Conservation (phyloP, 1,140 invertebrate genomes). For the Carcinoscorpius rotundicauda region DNA sequence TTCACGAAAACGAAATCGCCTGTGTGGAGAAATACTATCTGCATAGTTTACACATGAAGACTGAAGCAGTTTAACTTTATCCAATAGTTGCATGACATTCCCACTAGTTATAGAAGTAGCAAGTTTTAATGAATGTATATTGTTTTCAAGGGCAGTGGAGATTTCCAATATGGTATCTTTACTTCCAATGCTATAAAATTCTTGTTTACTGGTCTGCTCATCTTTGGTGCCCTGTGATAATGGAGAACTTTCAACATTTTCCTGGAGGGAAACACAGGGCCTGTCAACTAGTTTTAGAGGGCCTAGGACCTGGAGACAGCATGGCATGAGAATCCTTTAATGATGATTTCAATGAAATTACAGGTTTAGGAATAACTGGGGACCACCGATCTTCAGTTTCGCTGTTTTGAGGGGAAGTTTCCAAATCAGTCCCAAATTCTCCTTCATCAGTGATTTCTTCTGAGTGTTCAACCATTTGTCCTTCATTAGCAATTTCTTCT, state of each 20-base stretch:
- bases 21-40: slow-evolving; percentile 57
- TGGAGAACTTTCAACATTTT: slow-evolving; percentile 11
- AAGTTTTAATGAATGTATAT: slow-evolving; percentile 15
- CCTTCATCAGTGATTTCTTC: no score
- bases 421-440: no score
- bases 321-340: slow-evolving; percentile 9
- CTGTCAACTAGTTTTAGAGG: slow-evolving; percentile 12
- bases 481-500: no score
- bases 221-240: slow-evolving; percentile 3
- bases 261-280: slow-evolving; percentile 12
- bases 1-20: slow-evolving; percentile 78
- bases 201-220: slow-evolving; percentile 1
- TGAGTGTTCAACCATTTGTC: no score
- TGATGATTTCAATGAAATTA: slow-evolving; percentile 17
- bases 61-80: slow-evolving; percentile 61
- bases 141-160: slow-evolving; percentile 23
- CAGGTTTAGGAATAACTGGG: slow-evolving; percentile 12
- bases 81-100: slow-evolving; percentile 56
- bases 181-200: slow-evolving; percentile 5
- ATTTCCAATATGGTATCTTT: slow-evolving; percentile 23
- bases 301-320: slow-evolving; percentile 8
- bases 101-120: slow-evolving; percentile 34
- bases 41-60: slow-evolving; percentile 57
- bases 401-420: no score
- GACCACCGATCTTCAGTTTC: not conserved